These are phyloP conservation scores for Antheraea assamensis DNA, from an alignment of 2,888 invertebrate species.

Conservation along the genomic window DNA sequence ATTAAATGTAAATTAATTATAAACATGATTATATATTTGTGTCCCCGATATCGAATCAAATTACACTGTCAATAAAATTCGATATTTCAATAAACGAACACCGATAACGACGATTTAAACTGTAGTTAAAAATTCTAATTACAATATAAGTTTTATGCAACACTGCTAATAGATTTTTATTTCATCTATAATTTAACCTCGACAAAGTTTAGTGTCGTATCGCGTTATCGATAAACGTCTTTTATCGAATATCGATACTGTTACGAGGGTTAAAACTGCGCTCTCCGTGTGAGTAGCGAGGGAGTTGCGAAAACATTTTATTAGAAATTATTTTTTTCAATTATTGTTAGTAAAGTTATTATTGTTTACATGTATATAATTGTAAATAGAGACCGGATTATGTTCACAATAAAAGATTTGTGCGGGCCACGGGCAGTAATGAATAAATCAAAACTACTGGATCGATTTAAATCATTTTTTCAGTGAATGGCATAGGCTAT, in stretches of 20 bases:
- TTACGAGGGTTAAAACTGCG: background rate
- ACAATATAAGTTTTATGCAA: conserved; percentile 4
- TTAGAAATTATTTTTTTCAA: background rate
- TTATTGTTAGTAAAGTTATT: no score
- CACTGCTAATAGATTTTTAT: background rate
- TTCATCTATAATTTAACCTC: conserved; percentile 9
- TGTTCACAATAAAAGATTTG: no score
- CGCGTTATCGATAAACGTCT: background rate
- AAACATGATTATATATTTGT: background rate
- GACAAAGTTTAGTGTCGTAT: background rate
- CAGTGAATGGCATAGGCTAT: no score
- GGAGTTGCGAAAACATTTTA: background rate
- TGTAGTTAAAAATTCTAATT: conserved; percentile 10
- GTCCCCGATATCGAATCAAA: background rate
- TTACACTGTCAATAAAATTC: conserved; percentile 6
- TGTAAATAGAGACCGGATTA: no score
- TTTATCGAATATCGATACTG: background rate
- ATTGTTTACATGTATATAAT: no score
- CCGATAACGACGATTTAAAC: background rate
- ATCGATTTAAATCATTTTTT: no score
- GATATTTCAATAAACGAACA: conserved; percentile 10
- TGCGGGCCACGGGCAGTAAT: no score
- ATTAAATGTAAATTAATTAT: conserved; percentile 5
- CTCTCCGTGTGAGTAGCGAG: background rate
- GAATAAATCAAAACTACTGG: no score